Evolutionary conservation across 1,140 invertebrate genomes (phyloP), one percentile per base, ranked within the genome.

Genomic region (Drosophila sproati): DNA sequence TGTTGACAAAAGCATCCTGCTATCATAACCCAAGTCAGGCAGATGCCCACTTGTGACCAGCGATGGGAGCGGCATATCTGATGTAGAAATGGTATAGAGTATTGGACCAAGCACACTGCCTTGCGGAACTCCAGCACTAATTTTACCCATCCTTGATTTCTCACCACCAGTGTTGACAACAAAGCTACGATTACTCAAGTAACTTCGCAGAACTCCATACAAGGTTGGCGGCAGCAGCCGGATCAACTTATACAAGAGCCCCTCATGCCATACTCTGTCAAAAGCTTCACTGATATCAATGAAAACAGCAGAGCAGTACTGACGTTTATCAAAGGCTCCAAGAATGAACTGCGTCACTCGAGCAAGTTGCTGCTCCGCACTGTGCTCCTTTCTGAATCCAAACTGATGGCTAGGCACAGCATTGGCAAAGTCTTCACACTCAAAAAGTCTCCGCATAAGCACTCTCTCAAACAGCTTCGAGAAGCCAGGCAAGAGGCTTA

Each of bases 201-300:
- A 73, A 6, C 41, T 62, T 29, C 51, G 7, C 0, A 76, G 12
- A 3, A 66, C 12, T 1, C 29, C 4, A n/a, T 41, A 59, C 0
- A 72, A 10, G 0, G 7, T 32, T 0, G 4, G 20, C 7, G 69
- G 63, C 2, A 77, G 8, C 0, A 45, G 39, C 12, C 67, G 56
- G 1, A 32, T 56, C 0, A 73, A 43, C 47, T 73, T 77, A 4
- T 2, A 34, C 0, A 73, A 20, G 2, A 77, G n/a, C 2, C 63
- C 70, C 0, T 5, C 3, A 29, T 73, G 60, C 69, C 70, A 73
- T 0, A 69, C 60, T 6, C 59, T 35, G 5, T 73, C 74, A 43
- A 68, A 73, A 0, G 74, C 68, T 39, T 72, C 55, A 0, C 41
- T n/a, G 0, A 77, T 20, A 5, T 77, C 69, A 0, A 77, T 3